Evolutionary conservation across 2,113 vertebrate species (phyloP).

Genomic region (Mormyrus iriodes): DNA sequence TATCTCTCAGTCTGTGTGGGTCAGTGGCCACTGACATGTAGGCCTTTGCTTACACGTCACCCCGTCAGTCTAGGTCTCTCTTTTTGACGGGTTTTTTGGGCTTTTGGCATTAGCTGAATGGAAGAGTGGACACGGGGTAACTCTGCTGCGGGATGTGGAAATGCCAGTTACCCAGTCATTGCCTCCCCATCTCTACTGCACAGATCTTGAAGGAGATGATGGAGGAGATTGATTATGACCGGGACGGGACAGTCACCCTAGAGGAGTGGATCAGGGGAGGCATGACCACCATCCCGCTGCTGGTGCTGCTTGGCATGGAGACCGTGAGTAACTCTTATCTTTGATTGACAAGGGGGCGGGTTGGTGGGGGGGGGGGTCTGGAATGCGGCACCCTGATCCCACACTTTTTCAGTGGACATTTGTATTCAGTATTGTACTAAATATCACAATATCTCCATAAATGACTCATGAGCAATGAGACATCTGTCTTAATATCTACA

Average conservation of each 20-base stretch:
- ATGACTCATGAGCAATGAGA: neutral
- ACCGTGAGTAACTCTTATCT: conserved; percentile 54
- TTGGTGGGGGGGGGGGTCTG: neutral
- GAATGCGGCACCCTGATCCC: neutral
- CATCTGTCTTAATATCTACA: neutral
- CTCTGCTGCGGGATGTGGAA: neutral
- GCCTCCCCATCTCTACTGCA: neutral
- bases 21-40: neutral
- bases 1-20: neutral
- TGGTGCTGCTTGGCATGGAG: conserved; percentile 89
- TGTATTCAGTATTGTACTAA: too few relatives aligned
- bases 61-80: neutral
- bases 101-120: neutral
- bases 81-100: neutral
- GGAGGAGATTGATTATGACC: conserved; percentile 84
- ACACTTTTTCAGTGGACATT: neutral
- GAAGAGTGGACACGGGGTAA: neutral
- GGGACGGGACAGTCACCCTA: conserved; percentile 79
- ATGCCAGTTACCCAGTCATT: too few relatives aligned
- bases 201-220: conserved; percentile 93
- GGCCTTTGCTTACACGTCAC: neutral
- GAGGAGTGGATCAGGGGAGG: conserved; percentile 92
- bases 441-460: neutral
- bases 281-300: conserved; percentile 87
- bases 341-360: neutral